Base-by-base conservation (phyloP, 1,140 invertebrate genomes). In the Saccostrea cuccullata region DNA sequence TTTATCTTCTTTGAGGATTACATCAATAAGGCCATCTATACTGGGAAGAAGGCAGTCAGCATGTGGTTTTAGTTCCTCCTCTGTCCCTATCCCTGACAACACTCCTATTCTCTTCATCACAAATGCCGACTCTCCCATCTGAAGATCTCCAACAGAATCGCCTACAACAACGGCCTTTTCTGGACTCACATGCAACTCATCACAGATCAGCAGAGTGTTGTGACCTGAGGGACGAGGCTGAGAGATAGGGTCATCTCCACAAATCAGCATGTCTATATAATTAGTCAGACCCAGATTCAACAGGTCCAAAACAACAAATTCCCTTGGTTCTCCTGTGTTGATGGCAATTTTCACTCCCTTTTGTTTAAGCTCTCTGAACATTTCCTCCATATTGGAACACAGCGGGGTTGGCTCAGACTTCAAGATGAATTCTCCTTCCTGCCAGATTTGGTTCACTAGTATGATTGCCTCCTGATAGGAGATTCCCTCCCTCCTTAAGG, bases 311-410 rank as follows among this genome's bases (percentile, higher is more conserved):
- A 95, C 82, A 0, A 95, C 94, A 55, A 91, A 93, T 56, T 93
- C 92, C 20, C 94, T 91, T 26, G 87, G 91, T 60, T 95, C 95
- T 30, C 93, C 92, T 5, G 95, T 96, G 89, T 94, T 95, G 36
- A 96, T 93, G 58, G 95, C 95, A 84, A 96, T 94, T 89, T 96
- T 96, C 3, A 95, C 91, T 20, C 94, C 94, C 85, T 92, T 91
- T 30, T 92, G 85, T 86, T 94, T 94, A 55, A 96, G 89, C 13
- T 89, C 89, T 64, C 93, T 89, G 91, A 96, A 95, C n/a, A 91
- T 83, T 82, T 91, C 70, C 60, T 91, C 88, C 17, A 90, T 87
- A 36, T 92, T 90, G 82, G 86, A 87, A 84, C 92, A 90, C 55
- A 92, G 83, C 3, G 91, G 84, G 67, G 85, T 89, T 11, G 91